Base-by-base conservation (phyloP, 2,888 invertebrate species). In the Caenorhabditis becei region DNA sequence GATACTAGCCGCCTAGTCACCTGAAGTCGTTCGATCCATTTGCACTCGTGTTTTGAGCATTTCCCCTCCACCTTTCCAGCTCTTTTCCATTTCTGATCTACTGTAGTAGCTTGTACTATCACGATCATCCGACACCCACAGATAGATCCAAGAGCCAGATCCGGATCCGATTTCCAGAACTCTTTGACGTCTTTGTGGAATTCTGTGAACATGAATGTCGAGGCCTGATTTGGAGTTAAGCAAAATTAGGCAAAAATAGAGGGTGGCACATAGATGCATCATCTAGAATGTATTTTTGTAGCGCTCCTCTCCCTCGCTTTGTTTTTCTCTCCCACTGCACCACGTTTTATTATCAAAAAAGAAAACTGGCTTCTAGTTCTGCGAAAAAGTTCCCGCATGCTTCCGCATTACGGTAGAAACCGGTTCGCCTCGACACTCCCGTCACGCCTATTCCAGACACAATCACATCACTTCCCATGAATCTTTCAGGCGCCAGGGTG, bases 91-190 rank as follows among this genome's bases (percentile, higher is more conserved):
- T 41, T 41, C 18, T 47, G 47, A 47, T 47, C 47, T 18, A 47
- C 47, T 18, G 47, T 18, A 47, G 47, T 4, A 4, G 47, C 18
- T 35, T 35, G 35, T 56, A 56, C 35, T 56, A 56, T 1, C 56
- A 54, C 28, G 54, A 54, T 56, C 18, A 35, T 56, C 28, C 28
- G 26, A 26, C 56, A 56, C 47, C 53, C 37, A 71, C 71, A 47
- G 47, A 47, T 47, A 14, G 2, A 41, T 41, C 14, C 14, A 14
- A 14, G 14, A 11, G 47, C n/a, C n/a, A n/a, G n/a, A n/a, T n/a
- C n/a, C n/a, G n/a, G n/a, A n/a, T n/a, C n/a, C n/a, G n/a, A n/a
- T n/a, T n/a, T n/a, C n/a, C n/a, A n/a, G n/a, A n/a, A n/a, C n/a
- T n/a, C n/a, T 20, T 47, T 47, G 47, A 47, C 47, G 47, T 47